Evolutionary conservation across 37 sponge, comb jelly and placozoan genomes (phyloP), one percentile per base, ranked within the genome.

Genomic region (Eunapius fragilis): DNA sequence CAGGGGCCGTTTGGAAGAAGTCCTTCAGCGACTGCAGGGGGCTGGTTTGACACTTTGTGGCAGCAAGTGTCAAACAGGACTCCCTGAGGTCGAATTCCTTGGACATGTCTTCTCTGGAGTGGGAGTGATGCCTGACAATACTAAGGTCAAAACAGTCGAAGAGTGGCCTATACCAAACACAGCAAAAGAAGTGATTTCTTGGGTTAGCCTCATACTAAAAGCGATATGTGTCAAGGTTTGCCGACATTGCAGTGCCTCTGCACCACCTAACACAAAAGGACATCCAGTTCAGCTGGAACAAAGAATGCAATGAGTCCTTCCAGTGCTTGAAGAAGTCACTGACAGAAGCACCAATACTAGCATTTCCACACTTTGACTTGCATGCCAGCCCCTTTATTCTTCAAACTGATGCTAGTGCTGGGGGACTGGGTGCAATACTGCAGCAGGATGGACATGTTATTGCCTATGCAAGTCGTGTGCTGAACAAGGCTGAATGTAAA

Each of bases 191-290:
- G 77, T 92, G 30, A 31, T 92, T 92, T 45, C 67, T 92, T 30
- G 93, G 81, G 35, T 78, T 92, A 12, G 83, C 83, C n/a, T 88
- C 86, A 23, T 92, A 85, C 71, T 92, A 85, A 32, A n/a, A 89
- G 11, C 74, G 86, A 2, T 92, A 75, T 68, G 88, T 92, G 22
- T 68, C 28, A 23, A 31, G 31, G 30, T 92, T 92, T 72, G 72
- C 92, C 2, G 88, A 92, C 35, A 87, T 87, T 74, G 72, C 93
- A 25, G 76, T 74, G 2, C 93, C 93, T 24, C 93, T 88, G n/a
- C 28, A 79, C 47, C 69, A 5, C 28, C 85, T 92, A 30, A 75
- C 85, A 71, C 67, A 80, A 32, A 94, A 91, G 67, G 70, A 41
- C 23, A 80, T 50, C 32, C 67, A 67, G 25, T 89, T 90, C 70